Conservation (phyloP, 2,113 vertebrate species). For the Phalacrocorax carbo region DNA sequence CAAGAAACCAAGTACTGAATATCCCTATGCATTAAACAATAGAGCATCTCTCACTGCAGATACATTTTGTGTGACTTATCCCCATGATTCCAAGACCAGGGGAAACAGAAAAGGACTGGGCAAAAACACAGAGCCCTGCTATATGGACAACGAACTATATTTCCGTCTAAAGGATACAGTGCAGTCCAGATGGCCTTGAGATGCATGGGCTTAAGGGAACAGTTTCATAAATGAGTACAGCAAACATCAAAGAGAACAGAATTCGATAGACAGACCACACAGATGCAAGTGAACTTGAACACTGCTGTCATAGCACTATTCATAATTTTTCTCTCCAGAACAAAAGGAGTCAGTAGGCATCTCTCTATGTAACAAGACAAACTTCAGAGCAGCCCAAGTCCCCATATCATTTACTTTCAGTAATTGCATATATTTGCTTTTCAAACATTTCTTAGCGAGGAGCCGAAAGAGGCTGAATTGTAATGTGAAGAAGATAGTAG, state of each 20-base stretch:
- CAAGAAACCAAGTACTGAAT: not conserved
- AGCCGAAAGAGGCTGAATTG: not conserved
- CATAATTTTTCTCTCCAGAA: not conserved
- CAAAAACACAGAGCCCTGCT: not conserved
- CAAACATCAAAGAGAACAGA: not conserved
- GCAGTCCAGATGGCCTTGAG: not conserved
- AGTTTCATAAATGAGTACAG: not conserved
- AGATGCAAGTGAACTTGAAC: not conserved
- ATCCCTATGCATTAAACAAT: not conserved
- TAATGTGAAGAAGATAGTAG: not conserved
- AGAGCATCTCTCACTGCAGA: not conserved
- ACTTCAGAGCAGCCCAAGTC: not conserved
- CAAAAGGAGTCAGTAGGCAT: not conserved
- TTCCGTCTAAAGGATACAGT: not conserved
- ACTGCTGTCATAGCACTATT: not conserved
- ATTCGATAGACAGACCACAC: not conserved
- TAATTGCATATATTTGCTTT: slow-evolving; percentile 20
- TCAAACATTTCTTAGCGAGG: not conserved
- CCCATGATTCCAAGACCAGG: not conserved
- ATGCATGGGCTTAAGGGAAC: not conserved
- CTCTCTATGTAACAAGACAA: not conserved
- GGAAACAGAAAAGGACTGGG: not conserved
- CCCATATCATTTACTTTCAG: not conserved
- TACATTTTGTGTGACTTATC: not conserved
- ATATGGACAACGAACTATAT: not conserved